phyloP scores from a whole-genome alignment of 92 coral and sea anemone genomes.

The Virgularia gustaviana region DNA sequence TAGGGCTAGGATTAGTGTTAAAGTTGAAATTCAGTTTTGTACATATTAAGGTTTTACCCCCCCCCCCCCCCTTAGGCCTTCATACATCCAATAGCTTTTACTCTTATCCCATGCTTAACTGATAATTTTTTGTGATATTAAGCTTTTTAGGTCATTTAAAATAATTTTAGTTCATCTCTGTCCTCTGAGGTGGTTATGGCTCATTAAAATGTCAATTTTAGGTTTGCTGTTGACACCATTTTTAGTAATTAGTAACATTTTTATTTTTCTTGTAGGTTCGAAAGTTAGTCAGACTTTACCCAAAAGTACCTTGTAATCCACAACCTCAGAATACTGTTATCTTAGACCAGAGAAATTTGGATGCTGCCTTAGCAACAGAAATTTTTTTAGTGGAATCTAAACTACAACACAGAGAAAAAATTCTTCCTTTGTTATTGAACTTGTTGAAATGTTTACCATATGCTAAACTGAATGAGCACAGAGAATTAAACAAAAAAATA shows the following conservation, averaged over 20 bases:
- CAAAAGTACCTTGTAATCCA: conserved; percentile 61
- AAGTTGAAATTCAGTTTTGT: no score
- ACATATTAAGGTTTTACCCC: no score
- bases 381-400: conserved; percentile 71
- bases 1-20: no score
- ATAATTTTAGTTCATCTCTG: no score
- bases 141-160: no score
- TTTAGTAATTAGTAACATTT: not conserved
- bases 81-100: no score
- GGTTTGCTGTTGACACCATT: not conserved
- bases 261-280: conserved; percentile 57
- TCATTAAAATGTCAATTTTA: not conserved
- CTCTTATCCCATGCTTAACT: no score
- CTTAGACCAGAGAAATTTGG: conserved; percentile 78
- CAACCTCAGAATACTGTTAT: conserved; percentile 46
- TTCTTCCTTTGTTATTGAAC: conserved; percentile 81
- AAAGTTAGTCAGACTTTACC: conserved; percentile 79
- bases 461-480: conserved; percentile 76
- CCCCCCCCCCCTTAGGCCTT: no score
- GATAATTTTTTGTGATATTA: no score
- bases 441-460: conserved; percentile 71
- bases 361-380: conserved; percentile 82
- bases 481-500: conserved; percentile 41
- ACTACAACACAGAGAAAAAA: conserved; percentile 75
- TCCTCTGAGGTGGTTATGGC: no score